A percentile compares a stretch with the other conserved stretches of the same genome.
phyloP scores from a whole-genome alignment of 2,888 invertebrate species.

The Tetragonula carbonaria region DNA sequence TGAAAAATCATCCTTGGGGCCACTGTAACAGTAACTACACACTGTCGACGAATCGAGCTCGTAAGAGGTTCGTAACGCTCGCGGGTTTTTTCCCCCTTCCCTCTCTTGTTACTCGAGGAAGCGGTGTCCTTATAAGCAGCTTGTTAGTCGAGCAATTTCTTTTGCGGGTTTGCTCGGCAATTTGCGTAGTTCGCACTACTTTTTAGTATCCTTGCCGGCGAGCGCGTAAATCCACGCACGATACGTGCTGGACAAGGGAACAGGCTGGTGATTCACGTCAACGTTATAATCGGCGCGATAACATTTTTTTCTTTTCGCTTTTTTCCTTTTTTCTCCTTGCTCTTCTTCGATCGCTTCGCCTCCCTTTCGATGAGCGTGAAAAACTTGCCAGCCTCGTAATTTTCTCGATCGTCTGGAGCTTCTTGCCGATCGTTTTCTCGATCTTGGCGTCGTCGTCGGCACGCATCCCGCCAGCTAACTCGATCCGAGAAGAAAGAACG shows the following conservation, averaged over 20 bases:
- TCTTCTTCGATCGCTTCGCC: not conserved
- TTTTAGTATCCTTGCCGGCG: slow-evolving; percentile 40
- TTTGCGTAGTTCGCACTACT: slow-evolving; percentile 57
- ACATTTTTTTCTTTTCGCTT: not conserved
- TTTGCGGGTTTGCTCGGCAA: slow-evolving; percentile 36
- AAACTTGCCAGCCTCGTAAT: slow-evolving; percentile 47
- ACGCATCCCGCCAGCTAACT: slow-evolving; percentile 24
- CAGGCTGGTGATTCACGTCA: slow-evolving; percentile 28
- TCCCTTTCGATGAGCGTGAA: slow-evolving; percentile 6
- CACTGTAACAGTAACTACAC: slow-evolving; percentile 25
- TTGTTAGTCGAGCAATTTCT: slow-evolving; percentile 61
- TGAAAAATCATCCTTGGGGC: slow-evolving; percentile 10
- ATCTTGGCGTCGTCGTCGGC: slow-evolving; percentile 19
- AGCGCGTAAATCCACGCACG: slow-evolving; percentile 32
- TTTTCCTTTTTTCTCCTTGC: not conserved
- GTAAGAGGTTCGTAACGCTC: slow-evolving; percentile 27
- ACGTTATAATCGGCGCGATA: slow-evolving; percentile 42
- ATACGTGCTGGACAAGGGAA: slow-evolving; percentile 12
- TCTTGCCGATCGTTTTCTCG: slow-evolving; percentile 41
- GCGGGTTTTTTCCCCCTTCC: not conserved
- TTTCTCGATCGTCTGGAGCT: slow-evolving; percentile 37
- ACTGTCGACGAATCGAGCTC: slow-evolving; percentile 7
- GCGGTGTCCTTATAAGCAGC: slow-evolving; percentile 53
- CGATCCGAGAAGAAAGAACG: slow-evolving; percentile 26
- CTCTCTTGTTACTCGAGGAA: slow-evolving; percentile 33